A percentile compares a stretch with the other conserved stretches of the same genome.
phyloP scores from a whole-genome alignment of 1,140 invertebrate species.

The Hesperophylax magnus region DNA sequence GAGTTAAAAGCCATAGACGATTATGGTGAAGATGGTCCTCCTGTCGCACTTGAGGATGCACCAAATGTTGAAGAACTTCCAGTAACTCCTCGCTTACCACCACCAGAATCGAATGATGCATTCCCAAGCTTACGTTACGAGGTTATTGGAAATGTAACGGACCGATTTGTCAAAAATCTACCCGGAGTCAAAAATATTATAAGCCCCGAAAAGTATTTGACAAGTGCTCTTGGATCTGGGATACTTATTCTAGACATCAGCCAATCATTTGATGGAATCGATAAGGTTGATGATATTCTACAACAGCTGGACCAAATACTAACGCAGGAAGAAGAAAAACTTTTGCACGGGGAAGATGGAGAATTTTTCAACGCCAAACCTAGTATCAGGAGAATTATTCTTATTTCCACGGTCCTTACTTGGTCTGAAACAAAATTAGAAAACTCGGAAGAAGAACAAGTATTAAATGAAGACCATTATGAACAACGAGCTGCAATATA shows the following conservation, averaged over 20 bases:
- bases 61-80: neutral
- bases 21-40: constrained; percentile 28
- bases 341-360: neutral
- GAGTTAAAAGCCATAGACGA: neutral
- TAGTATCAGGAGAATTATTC: neutral
- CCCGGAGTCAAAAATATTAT: constrained; percentile 14
- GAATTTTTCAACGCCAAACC: neutral
- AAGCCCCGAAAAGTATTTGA: neutral
- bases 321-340: neutral
- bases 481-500: neutral
- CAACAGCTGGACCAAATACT: neutral
- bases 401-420: constrained; percentile 21
- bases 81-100: neutral
- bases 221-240: neutral
- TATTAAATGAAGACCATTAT: constrained; percentile 16
- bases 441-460: neutral
- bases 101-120: neutral
- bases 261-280: neutral
- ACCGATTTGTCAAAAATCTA: neutral
- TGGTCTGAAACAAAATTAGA: constrained; percentile 12
- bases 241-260: constrained; percentile 26
- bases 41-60: neutral
- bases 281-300: neutral
- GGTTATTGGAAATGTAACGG: neutral
- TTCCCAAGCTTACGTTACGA: neutral